Evolutionary conservation across 2,888 invertebrate species (phyloP).

Genomic region (Cerceris ruficornis): DNA sequence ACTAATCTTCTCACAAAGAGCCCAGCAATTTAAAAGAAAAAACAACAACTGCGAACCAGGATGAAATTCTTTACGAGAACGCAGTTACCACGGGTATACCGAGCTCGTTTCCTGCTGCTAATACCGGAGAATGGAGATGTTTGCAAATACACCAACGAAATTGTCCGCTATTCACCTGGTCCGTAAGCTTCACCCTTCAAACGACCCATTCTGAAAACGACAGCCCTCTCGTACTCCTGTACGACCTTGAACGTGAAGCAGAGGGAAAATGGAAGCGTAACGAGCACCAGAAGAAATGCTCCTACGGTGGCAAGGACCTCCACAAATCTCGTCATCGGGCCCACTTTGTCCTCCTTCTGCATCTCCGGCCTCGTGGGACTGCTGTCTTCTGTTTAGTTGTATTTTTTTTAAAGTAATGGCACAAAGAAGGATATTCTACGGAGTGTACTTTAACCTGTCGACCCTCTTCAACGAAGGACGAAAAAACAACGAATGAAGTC

Average conservation of each 20-base stretch:
- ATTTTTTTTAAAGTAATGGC: neutral
- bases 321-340: constrained; percentile 85
- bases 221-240: constrained; percentile 93
- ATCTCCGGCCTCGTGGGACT: neutral
- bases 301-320: constrained; percentile 89
- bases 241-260: constrained; percentile 94
- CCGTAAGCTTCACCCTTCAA: constrained; percentile 79
- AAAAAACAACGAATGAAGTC: too few species aligned
- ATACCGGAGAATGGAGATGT: neutral
- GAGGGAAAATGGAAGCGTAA: constrained; percentile 92
- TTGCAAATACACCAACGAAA: neutral
- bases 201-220: constrained; percentile 94
- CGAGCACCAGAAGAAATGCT: constrained; percentile 88
- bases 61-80: neutral
- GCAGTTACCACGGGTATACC: neutral
- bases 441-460: too few species aligned
- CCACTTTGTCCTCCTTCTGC: constrained; percentile 31
- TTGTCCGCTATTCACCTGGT: constrained; percentile 74
- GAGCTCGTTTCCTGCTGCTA: neutral
- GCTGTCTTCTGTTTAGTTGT: constrained; percentile 14
- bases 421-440: neutral
- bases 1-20: too few species aligned
- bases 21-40: too few species aligned
- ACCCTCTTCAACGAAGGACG: too few species aligned
- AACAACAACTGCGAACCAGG: too few species aligned